Conservation (phyloP, 2,113 vertebrate species). For the Carassius gibelio region DNA sequence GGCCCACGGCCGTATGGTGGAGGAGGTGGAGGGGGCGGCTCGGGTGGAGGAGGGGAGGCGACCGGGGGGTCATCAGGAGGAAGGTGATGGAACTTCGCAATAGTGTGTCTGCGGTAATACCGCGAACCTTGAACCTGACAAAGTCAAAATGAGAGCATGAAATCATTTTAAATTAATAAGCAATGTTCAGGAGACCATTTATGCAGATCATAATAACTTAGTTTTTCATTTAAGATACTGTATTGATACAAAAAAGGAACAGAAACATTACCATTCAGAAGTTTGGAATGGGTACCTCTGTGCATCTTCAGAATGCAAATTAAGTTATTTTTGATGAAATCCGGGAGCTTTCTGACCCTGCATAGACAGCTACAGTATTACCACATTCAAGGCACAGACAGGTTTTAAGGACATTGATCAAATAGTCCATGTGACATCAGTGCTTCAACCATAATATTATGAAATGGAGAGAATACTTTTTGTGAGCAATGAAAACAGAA, state of each 20-base stretch:
- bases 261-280: background rate
- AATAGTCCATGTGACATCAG: too few relatives aligned
- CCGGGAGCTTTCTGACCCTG: too few relatives aligned
- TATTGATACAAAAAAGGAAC: background rate
- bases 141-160: background rate
- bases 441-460: too few relatives aligned
- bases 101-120: slow-evolving; percentile 68
- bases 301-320: too few relatives aligned
- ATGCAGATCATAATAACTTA: too few relatives aligned
- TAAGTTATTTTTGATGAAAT: too few relatives aligned
- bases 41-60: slow-evolving; percentile 31
- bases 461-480: too few relatives aligned
- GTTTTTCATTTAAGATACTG: background rate
- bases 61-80: slow-evolving; percentile 38
- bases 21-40: slow-evolving; percentile 56
- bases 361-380: too few relatives aligned
- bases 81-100: slow-evolving; percentile 42
- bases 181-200: too few relatives aligned
- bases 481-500: too few relatives aligned
- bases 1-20: slow-evolving; percentile 54
- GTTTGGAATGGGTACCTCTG: background rate
- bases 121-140: slow-evolving; percentile 76
- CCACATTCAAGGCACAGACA: too few relatives aligned
- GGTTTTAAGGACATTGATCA: too few relatives aligned
- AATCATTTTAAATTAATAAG: background rate